Evolutionary conservation across 2,888 invertebrate genomes (phyloP), one percentile per base, ranked within the genome.

Genomic region (Altica lythri): DNA sequence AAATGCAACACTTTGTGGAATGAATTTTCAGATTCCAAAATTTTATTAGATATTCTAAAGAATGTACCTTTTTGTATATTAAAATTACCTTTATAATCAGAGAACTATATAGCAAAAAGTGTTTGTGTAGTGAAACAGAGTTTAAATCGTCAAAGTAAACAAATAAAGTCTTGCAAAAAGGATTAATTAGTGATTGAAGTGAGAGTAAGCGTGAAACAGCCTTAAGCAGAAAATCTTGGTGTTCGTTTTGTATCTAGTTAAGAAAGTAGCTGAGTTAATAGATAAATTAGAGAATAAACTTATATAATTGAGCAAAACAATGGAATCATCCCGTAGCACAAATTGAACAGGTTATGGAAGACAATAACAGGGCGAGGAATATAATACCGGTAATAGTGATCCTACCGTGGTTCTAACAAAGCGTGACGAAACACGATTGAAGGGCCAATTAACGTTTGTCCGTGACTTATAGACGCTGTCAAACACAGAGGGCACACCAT

Each of bases 401-500:
- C 35, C 35, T 5, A 35, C 46, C 3, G n/a, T n/a, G 14, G 17
- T 25, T 22, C 27, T 46, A 46, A 46, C 46, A 46, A 46, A 46
- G 46, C 46, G 35, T 35, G 35, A 46, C 34, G 35, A 46, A 25
- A 47, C 27, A n/a, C 47, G 47, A 47, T 47, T 47, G 17, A 38
- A 47, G 38, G 38, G 47, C 62, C 60, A 64, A 64, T 64, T 64
- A 62, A 53, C 54, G 51, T 54, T 56, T 53, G 56, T 61, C 57
- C 57, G 45, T 53, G 42, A 61, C 16, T 52, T 53, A 59, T 55
- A 59, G 60, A 56, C 51, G 17, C 51, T 60, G 63, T 61, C 63
- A 60, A 54, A 37, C 13, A 40, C 45, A 50, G 38, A 42, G 32
- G 37, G 37, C 32, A 13, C 12, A 37, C 29, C 46, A 47, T 47